phyloP scores from a whole-genome alignment of 2,113 vertebrate species.

The Amia ocellicauda region DNA sequence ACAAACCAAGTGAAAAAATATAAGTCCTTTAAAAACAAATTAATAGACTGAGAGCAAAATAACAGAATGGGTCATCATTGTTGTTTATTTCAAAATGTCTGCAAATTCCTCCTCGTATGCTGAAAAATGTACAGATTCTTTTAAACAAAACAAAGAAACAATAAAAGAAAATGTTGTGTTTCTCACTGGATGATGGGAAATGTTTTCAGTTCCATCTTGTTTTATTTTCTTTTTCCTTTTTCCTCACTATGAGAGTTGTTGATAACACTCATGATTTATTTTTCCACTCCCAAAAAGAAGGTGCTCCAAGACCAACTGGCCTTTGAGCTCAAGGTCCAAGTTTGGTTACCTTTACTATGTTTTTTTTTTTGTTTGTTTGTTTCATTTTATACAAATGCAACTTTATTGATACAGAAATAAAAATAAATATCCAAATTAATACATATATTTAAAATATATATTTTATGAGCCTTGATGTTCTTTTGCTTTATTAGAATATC shows the following conservation, averaged over 20 bases:
- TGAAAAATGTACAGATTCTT: conserved; percentile 15
- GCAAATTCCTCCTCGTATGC: conserved; percentile 18
- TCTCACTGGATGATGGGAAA: no score
- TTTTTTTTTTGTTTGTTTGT: no score
- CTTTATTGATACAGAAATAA: conserved; percentile 31
- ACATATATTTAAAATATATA: conserved; percentile 24
- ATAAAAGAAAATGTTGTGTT: conserved; percentile 52
- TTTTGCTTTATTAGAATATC: not conserved
- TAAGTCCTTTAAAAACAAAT: conserved; percentile 36
- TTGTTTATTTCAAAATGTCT: conserved; percentile 36
- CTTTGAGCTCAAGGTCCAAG: no score
- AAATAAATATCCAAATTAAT: conserved; percentile 30
- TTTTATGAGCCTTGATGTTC: not conserved
- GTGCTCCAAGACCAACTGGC: no score
- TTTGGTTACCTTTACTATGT: no score
- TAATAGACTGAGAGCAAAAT: conserved; percentile 38
- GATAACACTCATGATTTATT: no score
- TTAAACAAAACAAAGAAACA: conserved; percentile 57
- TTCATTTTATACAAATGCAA: no score
- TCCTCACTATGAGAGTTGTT: no score
- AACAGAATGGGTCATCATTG: conserved; percentile 49
- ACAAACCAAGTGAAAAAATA: conserved; percentile 29
- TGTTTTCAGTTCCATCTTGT: no score
- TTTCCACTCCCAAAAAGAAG: no score
- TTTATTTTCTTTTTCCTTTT: no score